A percentile compares a stretch with the other conserved stretches of the same genome.
Evolutionary conservation across 2,888 invertebrate genomes (phyloP).

Genomic region (Celastrina argiolus): DNA sequence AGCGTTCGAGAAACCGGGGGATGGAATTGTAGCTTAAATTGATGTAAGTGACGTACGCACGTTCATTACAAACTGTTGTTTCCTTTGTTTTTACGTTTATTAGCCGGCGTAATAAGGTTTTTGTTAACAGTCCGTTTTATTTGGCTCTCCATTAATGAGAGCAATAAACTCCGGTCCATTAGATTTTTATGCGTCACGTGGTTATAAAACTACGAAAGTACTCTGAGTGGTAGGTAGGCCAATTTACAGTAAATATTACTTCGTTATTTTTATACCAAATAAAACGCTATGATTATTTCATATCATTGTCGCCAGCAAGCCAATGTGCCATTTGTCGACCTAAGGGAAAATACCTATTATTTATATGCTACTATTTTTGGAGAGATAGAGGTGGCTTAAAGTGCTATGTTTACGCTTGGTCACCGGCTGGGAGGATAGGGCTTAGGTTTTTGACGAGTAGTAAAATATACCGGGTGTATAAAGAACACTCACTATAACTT

Average conservation of each 20-base stretch:
- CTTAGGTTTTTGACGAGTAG: too few species aligned
- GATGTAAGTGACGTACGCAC: not conserved
- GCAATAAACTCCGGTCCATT: conserved; percentile 11
- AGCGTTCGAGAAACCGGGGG: too few species aligned
- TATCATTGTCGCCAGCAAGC: not conserved
- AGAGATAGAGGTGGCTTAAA: too few species aligned
- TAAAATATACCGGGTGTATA: too few species aligned
- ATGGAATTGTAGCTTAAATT: too few species aligned
- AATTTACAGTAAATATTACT: not conserved
- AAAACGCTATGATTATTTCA: not conserved
- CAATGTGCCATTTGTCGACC: not conserved
- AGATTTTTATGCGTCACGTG: conserved; percentile 15
- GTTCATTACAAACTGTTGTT: not conserved
- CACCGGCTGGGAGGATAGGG: too few species aligned
- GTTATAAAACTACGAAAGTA: not conserved
- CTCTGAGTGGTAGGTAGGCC: not conserved
- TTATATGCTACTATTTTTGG: too few species aligned
- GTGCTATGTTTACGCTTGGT: too few species aligned
- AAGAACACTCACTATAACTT: too few species aligned
- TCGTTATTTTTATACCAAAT: not conserved
- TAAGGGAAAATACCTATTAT: too few species aligned
- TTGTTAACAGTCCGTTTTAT: conserved; percentile 19
- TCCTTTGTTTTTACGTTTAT: conserved; percentile 17
- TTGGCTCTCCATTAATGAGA: conserved; percentile 3
- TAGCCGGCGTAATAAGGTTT: conserved; percentile 14